These are phyloP conservation scores for Microctonus aethiopoides DNA, from an alignment of 2,888 invertebrate species.

Conservation along the genomic window DNA sequence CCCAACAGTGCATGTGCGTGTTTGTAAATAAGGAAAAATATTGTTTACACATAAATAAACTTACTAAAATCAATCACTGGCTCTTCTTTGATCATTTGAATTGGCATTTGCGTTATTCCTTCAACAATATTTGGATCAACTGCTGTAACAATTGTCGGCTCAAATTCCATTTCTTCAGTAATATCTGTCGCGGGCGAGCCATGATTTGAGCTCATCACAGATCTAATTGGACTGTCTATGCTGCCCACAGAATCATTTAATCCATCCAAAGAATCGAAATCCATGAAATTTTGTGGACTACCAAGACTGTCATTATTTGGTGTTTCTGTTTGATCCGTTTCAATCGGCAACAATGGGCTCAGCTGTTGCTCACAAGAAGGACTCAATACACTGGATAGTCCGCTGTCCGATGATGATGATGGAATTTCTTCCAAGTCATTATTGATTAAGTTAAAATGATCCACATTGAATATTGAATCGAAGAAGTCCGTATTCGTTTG, in stretches of 20 bases:
- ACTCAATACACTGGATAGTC: constrained; percentile 72
- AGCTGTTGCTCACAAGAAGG: constrained; percentile 70
- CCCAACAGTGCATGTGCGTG: no score
- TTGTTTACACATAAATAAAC: no score
- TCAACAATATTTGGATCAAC: constrained; percentile 49
- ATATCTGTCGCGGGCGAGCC: constrained; percentile 57
- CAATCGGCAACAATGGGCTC: constrained; percentile 68
- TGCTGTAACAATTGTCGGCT: constrained; percentile 53
- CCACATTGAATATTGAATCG: constrained; percentile 76
- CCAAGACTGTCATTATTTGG: constrained; percentile 49
- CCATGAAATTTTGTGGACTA: constrained; percentile 56
- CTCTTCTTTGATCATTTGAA: constrained; percentile 31
- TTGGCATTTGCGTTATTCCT: constrained; percentile 5
- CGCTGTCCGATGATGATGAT: constrained; percentile 77
- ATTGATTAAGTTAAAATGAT: constrained; percentile 68
- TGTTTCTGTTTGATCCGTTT: constrained; percentile 56
- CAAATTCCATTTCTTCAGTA: constrained; percentile 54
- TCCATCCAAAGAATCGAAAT: constrained; percentile 56
- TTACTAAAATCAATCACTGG: constrained; percentile 39
- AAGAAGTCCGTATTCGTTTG: constrained; percentile 73
- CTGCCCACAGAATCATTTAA: constrained; percentile 58
- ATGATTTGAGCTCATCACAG: constrained; percentile 58
- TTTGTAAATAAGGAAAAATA: not conserved
- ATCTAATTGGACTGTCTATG: constrained; percentile 47
- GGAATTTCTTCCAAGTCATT: constrained; percentile 71